A percentile compares a stretch with the other conserved stretches of the same genome.
These are phyloP conservation scores for Apodemia duryi DNA, from an alignment of 2,888 invertebrate genomes.

Conservation along the genomic window DNA sequence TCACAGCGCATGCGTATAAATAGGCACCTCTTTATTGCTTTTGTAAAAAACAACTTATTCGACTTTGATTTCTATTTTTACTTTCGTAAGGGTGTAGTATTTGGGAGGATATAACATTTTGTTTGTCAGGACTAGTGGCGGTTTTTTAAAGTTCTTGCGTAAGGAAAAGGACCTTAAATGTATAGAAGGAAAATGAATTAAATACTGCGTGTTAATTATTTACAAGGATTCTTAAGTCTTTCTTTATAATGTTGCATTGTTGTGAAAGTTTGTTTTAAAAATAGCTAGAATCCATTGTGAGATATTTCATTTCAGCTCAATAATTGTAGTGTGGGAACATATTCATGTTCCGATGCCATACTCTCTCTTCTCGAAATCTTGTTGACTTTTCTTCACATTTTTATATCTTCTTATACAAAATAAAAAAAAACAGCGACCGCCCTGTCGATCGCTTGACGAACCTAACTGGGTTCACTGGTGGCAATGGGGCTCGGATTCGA, in stretches of 20 bases:
- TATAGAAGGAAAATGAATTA: neutral
- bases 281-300: neutral
- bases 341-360: too few relatives aligned
- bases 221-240: neutral
- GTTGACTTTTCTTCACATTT: too few relatives aligned
- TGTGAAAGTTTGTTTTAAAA: neutral
- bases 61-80: neutral
- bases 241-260: neutral
- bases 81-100: neutral
- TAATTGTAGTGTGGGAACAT: too few relatives aligned
- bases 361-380: too few relatives aligned
- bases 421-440: too few relatives aligned
- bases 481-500: too few relatives aligned
- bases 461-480: too few relatives aligned
- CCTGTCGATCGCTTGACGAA: too few relatives aligned
- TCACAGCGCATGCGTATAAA: constrained; percentile 52
- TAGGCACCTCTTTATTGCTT: neutral
- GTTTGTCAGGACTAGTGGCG: constrained; percentile 1
- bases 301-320: too few relatives aligned
- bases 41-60: neutral
- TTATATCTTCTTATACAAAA: too few relatives aligned
- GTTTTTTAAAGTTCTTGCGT: constrained; percentile 15
- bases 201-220: neutral
- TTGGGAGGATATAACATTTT: neutral
- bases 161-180: neutral